phyloP scores from a whole-genome alignment of 2,888 invertebrate genomes.

The Dermolepida albohirtum region DNA sequence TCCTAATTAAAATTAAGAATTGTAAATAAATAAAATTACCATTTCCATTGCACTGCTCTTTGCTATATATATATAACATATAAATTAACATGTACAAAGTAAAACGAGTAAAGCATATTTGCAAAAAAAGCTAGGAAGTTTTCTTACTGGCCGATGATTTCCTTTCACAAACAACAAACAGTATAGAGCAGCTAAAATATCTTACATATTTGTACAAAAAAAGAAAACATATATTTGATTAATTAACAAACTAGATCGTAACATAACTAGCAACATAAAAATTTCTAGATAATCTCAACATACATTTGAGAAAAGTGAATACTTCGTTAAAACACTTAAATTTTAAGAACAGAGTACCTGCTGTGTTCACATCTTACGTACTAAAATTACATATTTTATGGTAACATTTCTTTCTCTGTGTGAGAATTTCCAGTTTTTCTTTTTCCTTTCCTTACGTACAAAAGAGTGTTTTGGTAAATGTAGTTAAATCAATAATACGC shows the following conservation, averaged over 20 bases:
- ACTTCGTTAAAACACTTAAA: slow-evolving; percentile 51
- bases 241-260: slow-evolving; percentile 33
- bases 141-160: slow-evolving; percentile 58
- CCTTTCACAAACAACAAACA: slow-evolving; percentile 42
- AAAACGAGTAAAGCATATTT: slow-evolving; percentile 31
- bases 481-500: slow-evolving; percentile 17
- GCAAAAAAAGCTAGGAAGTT: slow-evolving; percentile 44
- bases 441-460: no score
- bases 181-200: slow-evolving; percentile 43
- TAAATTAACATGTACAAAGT: slow-evolving; percentile 45
- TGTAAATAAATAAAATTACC: slow-evolving; percentile 57
- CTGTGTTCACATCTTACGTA: slow-evolving; percentile 54
- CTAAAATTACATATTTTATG: slow-evolving; percentile 57
- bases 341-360: slow-evolving; percentile 56
- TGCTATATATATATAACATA: slow-evolving; percentile 1
- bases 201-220: slow-evolving; percentile 40
- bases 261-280: slow-evolving; percentile 35
- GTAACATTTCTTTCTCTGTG: slow-evolving; percentile 54
- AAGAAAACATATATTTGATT: slow-evolving; percentile 25
- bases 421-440: slow-evolving; percentile 6
- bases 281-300: slow-evolving; percentile 2
- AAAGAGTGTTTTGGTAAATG: slow-evolving; percentile 5
- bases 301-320: slow-evolving; percentile 43
- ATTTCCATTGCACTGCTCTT: slow-evolving; percentile 30
- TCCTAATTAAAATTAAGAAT: slow-evolving; percentile 51